phyloP scores from a whole-genome alignment of 2,797 vertebrate genomes.

The Linurgus olivaceus region DNA sequence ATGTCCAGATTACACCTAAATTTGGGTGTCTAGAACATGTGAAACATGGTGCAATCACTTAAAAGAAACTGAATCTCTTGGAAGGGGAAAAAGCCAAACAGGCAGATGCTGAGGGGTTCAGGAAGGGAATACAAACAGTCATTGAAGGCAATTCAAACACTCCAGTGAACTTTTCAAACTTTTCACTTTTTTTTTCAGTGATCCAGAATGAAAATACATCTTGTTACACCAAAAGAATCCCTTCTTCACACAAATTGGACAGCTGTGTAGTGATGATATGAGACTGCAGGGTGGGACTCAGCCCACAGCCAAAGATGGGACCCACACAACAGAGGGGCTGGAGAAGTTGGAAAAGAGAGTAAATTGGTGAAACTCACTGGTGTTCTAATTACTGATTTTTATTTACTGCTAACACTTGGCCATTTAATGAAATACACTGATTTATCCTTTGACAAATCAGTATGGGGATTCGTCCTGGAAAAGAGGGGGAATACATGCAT shows the following conservation, averaged over 20 bases:
- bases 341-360: background rate
- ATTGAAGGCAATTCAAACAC: background rate
- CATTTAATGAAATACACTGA: background rate
- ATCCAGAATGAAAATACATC: background rate
- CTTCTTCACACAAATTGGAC: background rate
- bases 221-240: background rate
- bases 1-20: background rate
- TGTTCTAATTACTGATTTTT: background rate
- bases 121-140: background rate
- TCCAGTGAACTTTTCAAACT: background rate
- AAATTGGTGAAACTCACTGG: background rate
- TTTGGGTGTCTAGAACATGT: background rate
- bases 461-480: conserved; percentile 7
- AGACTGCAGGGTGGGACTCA: background rate
- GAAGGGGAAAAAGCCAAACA: background rate
- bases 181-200: background rate
- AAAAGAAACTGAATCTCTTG: background rate
- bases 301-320: background rate
- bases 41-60: background rate
- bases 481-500: background rate
- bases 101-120: background rate
- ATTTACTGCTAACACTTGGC: background rate
- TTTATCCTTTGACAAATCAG: conserved; percentile 31
- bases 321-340: background rate
- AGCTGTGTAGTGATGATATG: background rate